Conservation (phyloP, 2,113 vertebrate species). For the Rhadina sibilatrix region DNA sequence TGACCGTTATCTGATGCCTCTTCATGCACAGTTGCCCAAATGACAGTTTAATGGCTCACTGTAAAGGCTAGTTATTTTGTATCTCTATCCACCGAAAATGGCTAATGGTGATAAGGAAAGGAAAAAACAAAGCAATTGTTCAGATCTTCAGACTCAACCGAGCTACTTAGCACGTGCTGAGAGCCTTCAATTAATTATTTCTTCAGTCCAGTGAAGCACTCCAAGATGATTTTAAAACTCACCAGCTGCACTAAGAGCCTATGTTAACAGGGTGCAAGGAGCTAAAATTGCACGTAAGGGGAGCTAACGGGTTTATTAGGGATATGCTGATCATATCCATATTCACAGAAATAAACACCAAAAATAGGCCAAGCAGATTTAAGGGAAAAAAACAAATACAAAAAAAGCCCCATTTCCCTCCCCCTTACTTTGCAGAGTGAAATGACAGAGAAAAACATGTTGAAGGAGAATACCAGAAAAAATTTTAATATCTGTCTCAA, state of each 20-base stretch:
- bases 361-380: not conserved
- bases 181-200: constrained; percentile 68
- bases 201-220: constrained; percentile 70
- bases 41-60: constrained; percentile 80
- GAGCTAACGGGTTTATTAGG: constrained; percentile 12
- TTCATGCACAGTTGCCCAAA: constrained; percentile 82
- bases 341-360: not conserved
- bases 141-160: constrained; percentile 53
- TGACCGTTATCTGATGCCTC: constrained; percentile 77
- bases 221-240: constrained; percentile 69
- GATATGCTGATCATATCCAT: not conserved
- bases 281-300: not conserved
- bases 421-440: not conserved
- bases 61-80: constrained; percentile 80
- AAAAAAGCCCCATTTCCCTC: not conserved
- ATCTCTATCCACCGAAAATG: constrained; percentile 76
- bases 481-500: not conserved
- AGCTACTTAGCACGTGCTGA: constrained; percentile 63
- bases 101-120: constrained; percentile 78
- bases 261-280: constrained; percentile 26
- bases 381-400: not conserved
- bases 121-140: constrained; percentile 70
- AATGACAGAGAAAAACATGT: not conserved
- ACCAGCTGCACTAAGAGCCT: constrained; percentile 62
- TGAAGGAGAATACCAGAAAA: not conserved